Evolutionary conservation across 2,797 vertebrate genomes (phyloP).

Genomic region (Tolypeutes matacus): DNA sequence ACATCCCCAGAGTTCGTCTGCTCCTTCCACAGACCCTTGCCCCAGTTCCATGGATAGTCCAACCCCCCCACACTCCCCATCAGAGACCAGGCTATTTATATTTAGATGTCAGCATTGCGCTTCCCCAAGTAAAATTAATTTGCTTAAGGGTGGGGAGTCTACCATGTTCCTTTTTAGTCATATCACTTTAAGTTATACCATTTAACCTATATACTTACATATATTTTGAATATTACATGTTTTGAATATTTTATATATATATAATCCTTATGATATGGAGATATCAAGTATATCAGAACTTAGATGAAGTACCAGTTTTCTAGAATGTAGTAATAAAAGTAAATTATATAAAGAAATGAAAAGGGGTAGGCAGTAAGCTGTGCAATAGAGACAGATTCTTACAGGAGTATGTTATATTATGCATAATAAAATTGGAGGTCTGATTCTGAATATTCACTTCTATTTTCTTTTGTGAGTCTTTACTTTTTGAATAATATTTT

Average conservation of each 20-base stretch:
- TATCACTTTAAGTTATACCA: background rate
- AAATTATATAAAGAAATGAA: background rate
- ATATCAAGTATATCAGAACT: background rate
- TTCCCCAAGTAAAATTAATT: background rate
- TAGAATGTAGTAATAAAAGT: background rate
- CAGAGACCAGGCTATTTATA: background rate
- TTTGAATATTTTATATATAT: background rate
- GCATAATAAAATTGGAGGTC: background rate
- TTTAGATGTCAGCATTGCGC: background rate
- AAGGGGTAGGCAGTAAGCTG: background rate
- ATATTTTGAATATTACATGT: background rate
- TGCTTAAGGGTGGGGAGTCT: background rate
- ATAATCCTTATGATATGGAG: background rate
- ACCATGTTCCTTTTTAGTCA: background rate
- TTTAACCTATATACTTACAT: background rate
- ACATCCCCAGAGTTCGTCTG: too few species aligned
- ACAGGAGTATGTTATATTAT: background rate
- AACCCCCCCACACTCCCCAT: too few species aligned
- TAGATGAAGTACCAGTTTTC: background rate
- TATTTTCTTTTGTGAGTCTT: background rate
- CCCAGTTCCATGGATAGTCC: too few species aligned
- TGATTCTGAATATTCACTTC: constrained; percentile 35
- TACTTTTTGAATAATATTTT: background rate
- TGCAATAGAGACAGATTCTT: background rate
- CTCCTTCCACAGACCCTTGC: too few species aligned